Percentiles rank a stretch among this genome's conserved stretches.
These are phyloP conservation scores for Picathartes gymnocephalus DNA, from an alignment of 2,113 vertebrate genomes.

Conservation along the genomic window DNA sequence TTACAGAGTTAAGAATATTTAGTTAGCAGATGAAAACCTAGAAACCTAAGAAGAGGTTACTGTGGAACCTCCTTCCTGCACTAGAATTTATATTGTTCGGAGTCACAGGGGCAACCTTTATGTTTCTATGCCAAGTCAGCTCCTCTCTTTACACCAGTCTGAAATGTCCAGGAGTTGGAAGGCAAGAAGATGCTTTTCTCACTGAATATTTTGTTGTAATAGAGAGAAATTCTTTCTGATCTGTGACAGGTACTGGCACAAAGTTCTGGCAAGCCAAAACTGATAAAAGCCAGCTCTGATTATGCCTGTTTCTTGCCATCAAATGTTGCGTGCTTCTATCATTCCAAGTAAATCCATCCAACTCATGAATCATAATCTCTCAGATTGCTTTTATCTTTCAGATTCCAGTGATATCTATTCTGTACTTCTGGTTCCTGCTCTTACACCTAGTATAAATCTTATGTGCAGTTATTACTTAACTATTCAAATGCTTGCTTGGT, in stretches of 20 bases:
- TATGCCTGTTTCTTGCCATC: constrained; percentile 17
- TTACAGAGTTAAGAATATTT: neutral
- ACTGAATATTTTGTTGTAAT: neutral
- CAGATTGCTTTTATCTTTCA: constrained; percentile 10
- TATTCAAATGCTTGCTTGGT: neutral
- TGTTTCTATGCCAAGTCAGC: neutral
- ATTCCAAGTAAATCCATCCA: constrained; percentile 3
- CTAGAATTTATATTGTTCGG: neutral
- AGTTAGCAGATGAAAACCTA: neutral
- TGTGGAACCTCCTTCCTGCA: neutral
- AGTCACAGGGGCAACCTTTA: neutral
- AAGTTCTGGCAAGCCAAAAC: constrained; percentile 23
- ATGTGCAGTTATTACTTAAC: neutral
- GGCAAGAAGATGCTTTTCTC: neutral
- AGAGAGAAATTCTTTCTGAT: neutral
- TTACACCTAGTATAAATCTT: neutral
- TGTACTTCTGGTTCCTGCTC: neutral
- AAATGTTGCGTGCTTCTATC: neutral
- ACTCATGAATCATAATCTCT: constrained; percentile 4
- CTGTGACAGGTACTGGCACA: constrained; percentile 19
- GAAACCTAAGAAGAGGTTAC: neutral
- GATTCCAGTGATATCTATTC: neutral
- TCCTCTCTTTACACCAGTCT: neutral
- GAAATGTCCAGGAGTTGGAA: neutral
- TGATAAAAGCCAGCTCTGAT: constrained; percentile 36